These are phyloP conservation scores for Allobates femoralis DNA, from an alignment of 2,797 vertebrate species.

Conservation along the genomic window DNA sequence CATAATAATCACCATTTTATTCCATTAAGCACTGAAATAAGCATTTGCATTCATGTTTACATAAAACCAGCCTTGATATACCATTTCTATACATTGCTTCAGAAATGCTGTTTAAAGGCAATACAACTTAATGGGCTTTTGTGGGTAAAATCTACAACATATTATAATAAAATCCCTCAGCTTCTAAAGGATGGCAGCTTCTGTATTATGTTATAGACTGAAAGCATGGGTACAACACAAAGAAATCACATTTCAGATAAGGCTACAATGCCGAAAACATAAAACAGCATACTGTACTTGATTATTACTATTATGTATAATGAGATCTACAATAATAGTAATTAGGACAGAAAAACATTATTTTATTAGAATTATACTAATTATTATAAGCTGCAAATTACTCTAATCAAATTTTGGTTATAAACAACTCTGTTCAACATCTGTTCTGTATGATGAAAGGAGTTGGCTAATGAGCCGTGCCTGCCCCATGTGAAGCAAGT, in stretches of 20 bases:
- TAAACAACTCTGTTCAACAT: no score
- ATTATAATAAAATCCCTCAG: not conserved
- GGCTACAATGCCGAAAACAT: not conserved
- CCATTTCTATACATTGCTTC: constrained; percentile 26
- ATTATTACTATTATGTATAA: no score
- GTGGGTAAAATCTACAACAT: constrained; percentile 17
- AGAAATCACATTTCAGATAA: not conserved
- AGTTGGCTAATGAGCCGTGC: no score
- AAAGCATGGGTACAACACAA: not conserved
- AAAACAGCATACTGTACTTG: not conserved
- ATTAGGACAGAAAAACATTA: no score
- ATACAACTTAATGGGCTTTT: constrained; percentile 30
- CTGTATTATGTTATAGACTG: constrained; percentile 13
- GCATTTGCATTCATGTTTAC: constrained; percentile 35
- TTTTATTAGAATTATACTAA: no score
- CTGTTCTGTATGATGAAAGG: no score
- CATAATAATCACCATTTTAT: constrained; percentile 53
- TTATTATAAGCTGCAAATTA: no score
- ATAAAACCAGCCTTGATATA: constrained; percentile 30
- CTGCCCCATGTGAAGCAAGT: no score
- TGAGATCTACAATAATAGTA: no score
- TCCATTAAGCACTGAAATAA: constrained; percentile 44
- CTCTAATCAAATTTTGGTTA: no score
- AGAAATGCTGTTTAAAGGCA: constrained; percentile 11
- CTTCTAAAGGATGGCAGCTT: not conserved